Evolutionary conservation across 2,113 vertebrate species (phyloP).

Genomic region (Sceloporus undulatus): DNA sequence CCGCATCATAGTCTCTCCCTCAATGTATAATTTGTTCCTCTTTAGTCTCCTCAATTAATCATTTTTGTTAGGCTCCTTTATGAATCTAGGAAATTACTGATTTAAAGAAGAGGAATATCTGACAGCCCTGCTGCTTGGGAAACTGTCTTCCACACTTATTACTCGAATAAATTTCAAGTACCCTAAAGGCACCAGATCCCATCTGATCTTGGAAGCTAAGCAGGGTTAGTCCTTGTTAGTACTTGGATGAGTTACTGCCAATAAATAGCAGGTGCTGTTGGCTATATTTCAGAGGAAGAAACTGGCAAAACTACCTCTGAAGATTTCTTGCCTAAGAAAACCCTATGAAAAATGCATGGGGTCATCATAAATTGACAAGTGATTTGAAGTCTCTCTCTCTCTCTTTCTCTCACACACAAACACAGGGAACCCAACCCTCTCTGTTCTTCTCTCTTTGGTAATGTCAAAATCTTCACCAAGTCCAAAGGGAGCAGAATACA

Average conservation of each 20-base stretch:
- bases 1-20: background rate
- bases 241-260: no score
- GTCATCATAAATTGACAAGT: no score
- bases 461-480: background rate
- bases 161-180: constrained; percentile 28
- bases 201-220: no score
- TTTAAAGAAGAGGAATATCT: constrained; percentile 28
- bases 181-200: no score
- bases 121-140: constrained; percentile 4
- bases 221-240: no score
- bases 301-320: no score
- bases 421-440: background rate
- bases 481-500: constrained; percentile 2
- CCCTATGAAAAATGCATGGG: no score
- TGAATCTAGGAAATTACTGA: constrained; percentile 14
- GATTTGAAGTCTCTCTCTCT: no score
- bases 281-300: no score
- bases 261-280: no score
- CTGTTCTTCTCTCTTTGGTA: background rate
- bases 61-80: background rate
- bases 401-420: no score
- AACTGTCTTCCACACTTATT: constrained; percentile 31
- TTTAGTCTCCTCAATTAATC: background rate
- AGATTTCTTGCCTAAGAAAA: no score
- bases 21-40: background rate